A percentile compares a stretch with the other conserved stretches of the same genome.
Conservation (phyloP, 2,113 vertebrate genomes). For the Capreolus pygargus region DNA sequence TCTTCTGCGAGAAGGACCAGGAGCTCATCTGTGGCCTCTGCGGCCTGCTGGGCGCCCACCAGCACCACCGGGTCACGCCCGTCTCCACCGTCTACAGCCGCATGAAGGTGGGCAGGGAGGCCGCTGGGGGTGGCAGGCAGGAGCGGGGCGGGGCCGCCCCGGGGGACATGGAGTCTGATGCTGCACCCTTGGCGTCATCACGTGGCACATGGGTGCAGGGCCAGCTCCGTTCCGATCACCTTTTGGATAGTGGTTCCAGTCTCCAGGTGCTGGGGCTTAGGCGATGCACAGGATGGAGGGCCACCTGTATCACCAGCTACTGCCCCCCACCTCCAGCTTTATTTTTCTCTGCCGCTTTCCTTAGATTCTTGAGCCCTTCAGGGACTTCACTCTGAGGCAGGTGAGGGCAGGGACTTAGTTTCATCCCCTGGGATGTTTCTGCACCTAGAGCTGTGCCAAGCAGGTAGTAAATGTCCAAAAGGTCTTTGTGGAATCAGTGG, state of each 20-base stretch:
- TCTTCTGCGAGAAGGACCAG: constrained; percentile 89
- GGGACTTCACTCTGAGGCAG: not conserved
- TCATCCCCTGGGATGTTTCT: not conserved
- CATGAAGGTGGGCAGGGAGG: constrained; percentile 84
- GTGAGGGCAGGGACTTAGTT: not conserved
- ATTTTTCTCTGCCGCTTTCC: not conserved
- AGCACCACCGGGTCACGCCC: constrained; percentile 83
- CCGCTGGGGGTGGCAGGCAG: rapidly evolving
- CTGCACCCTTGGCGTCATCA: no score
- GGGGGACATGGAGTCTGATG: rapidly evolving
- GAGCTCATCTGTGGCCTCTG: constrained; percentile 89
- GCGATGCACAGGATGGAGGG: not conserved
- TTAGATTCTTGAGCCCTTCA: not conserved
- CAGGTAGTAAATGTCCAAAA: not conserved
- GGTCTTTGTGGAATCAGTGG: not conserved
- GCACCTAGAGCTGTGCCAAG: not conserved
- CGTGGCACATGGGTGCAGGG: no score
- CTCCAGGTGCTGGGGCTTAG: no score
- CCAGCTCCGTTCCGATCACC: no score
- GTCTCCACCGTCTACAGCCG: constrained; percentile 84
- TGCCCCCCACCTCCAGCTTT: not conserved
- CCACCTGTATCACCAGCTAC: not conserved
- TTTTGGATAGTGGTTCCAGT: no score
- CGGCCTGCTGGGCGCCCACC: constrained; percentile 86
- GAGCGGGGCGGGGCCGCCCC: rapidly evolving